phyloP scores from a whole-genome alignment of 1,140 invertebrate genomes.

The Meloidogyne exigua region DNA sequence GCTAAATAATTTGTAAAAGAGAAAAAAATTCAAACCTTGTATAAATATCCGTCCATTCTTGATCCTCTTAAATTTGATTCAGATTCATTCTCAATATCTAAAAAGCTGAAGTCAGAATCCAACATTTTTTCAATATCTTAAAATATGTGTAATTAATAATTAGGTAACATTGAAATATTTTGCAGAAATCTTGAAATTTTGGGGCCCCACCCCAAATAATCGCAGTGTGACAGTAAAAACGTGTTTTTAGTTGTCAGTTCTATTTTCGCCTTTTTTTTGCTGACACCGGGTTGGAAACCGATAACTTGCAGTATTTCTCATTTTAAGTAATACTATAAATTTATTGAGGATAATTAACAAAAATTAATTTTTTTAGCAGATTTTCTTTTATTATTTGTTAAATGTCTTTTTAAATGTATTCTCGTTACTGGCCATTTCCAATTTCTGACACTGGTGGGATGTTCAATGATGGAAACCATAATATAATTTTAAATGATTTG shows the following conservation, averaged over 20 bases:
- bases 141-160: background rate
- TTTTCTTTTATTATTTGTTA: background rate
- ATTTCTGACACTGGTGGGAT: background rate
- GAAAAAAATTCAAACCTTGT: slow-evolving; percentile 27
- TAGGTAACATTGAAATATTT: too few relatives aligned
- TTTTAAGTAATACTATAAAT: too few relatives aligned
- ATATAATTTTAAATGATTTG: background rate
- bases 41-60: slow-evolving; percentile 36
- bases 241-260: too few relatives aligned
- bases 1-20: slow-evolving; percentile 16
- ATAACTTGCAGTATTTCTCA: too few relatives aligned
- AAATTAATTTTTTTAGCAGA: background rate
- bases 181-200: too few relatives aligned
- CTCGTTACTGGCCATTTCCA: slow-evolving; percentile 21
- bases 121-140: background rate
- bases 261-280: too few relatives aligned
- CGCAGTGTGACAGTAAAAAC: too few relatives aligned
- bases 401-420: slow-evolving; percentile 19
- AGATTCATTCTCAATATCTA: slow-evolving; percentile 6
- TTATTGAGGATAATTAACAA: too few relatives aligned
- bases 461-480: background rate
- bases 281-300: too few relatives aligned
- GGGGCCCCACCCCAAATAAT: too few relatives aligned
- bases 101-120: background rate
- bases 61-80: background rate